Conservation (phyloP, 1,140 invertebrate genomes). For the Araneus ventricosus region DNA sequence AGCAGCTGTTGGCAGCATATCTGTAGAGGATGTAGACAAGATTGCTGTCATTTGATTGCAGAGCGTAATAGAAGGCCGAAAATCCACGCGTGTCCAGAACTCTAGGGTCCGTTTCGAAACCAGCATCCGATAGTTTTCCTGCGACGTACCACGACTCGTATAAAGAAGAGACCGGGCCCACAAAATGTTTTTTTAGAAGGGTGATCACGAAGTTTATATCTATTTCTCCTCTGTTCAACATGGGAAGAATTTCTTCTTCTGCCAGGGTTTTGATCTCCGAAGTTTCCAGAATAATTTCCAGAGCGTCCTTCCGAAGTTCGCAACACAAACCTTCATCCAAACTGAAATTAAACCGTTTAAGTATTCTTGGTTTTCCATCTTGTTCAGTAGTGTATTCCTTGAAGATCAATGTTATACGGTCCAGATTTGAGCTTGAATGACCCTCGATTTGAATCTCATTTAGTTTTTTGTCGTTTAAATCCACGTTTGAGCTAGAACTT, state of each 20-base stretch:
- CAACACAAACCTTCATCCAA: not conserved
- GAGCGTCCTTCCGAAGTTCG: not conserved
- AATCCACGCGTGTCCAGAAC: not conserved
- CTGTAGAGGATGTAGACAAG: not conserved
- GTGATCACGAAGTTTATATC: not conserved
- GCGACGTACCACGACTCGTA: not conserved
- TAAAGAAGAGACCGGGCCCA: not conserved
- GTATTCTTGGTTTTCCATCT: not conserved
- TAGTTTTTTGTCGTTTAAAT: too few species aligned
- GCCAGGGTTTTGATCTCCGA: not conserved
- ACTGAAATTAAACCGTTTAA: not conserved
- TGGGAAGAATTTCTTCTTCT: not conserved
- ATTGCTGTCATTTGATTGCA: not conserved
- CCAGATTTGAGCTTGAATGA: too few species aligned
- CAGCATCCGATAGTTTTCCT: not conserved
- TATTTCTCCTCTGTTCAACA: not conserved
- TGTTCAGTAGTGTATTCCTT: not conserved
- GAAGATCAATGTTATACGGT: too few species aligned
- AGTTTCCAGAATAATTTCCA: not conserved
- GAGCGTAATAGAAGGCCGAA: conserved; percentile 10
- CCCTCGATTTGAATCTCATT: too few species aligned
- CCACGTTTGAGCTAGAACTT: too few species aligned
- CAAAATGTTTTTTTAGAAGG: not conserved
- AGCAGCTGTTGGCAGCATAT: not conserved
- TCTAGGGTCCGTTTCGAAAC: conserved; percentile 18